Evolutionary conservation across 2,113 vertebrate genomes (phyloP).

Genomic region (Psammodynastes pulverulentus): DNA sequence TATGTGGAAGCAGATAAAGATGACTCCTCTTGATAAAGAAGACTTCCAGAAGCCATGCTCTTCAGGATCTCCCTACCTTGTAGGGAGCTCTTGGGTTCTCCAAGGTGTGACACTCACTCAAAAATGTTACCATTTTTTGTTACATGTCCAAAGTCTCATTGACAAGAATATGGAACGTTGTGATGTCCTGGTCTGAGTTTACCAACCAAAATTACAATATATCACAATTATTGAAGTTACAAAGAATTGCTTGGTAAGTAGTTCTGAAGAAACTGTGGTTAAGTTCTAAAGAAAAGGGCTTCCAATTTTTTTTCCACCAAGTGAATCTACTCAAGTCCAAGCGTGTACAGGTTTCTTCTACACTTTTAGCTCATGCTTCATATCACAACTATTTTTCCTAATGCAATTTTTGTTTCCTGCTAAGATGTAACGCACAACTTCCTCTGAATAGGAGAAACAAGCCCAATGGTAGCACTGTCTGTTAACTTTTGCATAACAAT

Average conservation of each 20-base stretch:
- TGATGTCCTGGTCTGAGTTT: neutral
- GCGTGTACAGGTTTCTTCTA: neutral
- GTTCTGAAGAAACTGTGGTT: neutral
- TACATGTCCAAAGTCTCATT: neutral
- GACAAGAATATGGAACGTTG: neutral
- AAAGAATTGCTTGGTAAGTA: neutral
- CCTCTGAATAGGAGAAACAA: neutral
- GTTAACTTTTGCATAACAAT: constrained; percentile 69
- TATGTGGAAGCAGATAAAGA: neutral
- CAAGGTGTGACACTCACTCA: neutral
- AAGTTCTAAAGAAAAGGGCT: neutral
- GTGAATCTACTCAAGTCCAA: neutral
- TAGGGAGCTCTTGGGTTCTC: neutral
- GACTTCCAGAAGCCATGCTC: neutral
- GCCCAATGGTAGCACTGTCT: constrained; percentile 40
- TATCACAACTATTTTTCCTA: neutral
- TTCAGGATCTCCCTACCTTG: neutral
- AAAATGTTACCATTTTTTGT: too few relatives aligned
- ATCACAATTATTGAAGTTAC: neutral
- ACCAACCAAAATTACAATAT: neutral
- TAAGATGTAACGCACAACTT: neutral
- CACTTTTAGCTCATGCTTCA: neutral
- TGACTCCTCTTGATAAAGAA: neutral
- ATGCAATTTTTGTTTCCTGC: neutral
- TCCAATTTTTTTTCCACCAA: neutral